phyloP scores from a whole-genome alignment of 2,888 invertebrate genomes.

The Meandrusa payeni region DNA sequence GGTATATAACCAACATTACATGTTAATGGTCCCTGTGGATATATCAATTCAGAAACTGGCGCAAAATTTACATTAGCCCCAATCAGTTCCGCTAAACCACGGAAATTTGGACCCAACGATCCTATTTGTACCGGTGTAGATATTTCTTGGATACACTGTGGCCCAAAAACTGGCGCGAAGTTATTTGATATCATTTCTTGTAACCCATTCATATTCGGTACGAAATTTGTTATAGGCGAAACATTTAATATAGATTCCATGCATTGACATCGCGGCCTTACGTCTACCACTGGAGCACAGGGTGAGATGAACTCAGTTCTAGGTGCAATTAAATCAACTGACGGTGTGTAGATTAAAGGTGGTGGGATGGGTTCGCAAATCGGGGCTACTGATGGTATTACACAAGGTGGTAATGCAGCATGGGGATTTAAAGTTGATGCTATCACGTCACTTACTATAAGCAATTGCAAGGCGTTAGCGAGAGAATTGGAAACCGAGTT shows the following conservation, averaged over 20 bases:
- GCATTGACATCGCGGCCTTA: conserved; percentile 7
- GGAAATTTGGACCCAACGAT: background rate
- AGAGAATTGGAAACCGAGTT: conserved; percentile 19
- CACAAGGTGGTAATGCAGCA: conserved; percentile 16
- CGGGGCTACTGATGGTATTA: conserved; percentile 23
- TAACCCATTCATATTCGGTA: conserved; percentile 3
- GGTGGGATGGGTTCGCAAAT: conserved; percentile 25
- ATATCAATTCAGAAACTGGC: conserved; percentile 16
- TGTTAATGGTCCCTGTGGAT: conserved; percentile 4
- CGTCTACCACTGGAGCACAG: conserved; percentile 29
- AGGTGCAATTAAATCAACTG: conserved; percentile 25
- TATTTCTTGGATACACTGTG: conserved; percentile 10
- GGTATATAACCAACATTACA: conserved; percentile 8
- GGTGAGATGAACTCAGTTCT: conserved; percentile 26
- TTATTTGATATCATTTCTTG: conserved; percentile 15
- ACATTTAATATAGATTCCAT: conserved; percentile 9
- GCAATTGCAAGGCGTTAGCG: conserved; percentile 20
- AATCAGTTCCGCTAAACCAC: conserved; percentile 15
- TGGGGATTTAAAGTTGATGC: conserved; percentile 23
- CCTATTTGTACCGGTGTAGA: background rate
- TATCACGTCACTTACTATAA: conserved; percentile 23
- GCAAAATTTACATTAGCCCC: conserved; percentile 3
- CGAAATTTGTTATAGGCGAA: background rate
- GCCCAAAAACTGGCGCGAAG: background rate
- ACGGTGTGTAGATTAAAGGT: conserved; percentile 14